These are phyloP conservation scores for Thereva unica DNA, from an alignment of 2,888 invertebrate genomes.

Conservation along the genomic window DNA sequence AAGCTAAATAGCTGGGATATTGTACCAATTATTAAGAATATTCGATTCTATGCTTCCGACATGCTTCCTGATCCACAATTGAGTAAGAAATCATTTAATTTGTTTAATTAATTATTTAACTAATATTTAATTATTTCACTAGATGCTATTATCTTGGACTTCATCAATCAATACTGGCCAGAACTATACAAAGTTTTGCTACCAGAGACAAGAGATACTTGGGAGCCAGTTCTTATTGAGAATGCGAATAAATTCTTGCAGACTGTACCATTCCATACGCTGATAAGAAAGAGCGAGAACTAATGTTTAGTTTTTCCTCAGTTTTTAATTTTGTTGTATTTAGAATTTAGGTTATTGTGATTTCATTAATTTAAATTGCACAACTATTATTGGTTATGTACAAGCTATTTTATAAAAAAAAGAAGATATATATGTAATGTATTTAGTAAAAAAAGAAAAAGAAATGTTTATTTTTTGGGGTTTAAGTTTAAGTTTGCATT, in stretches of 20 bases:
- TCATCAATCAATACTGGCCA: slow-evolving; percentile 65
- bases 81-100: slow-evolving; percentile 61
- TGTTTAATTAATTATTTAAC: not conserved
- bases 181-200: slow-evolving; percentile 60
- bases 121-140: slow-evolving; percentile 6
- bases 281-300: slow-evolving; percentile 4
- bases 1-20: slow-evolving; percentile 65
- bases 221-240: slow-evolving; percentile 53
- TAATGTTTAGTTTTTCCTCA: not conserved
- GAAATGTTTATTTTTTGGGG: no score
- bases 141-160: slow-evolving; percentile 54
- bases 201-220: slow-evolving; percentile 55
- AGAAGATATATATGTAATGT: no score
- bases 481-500: no score
- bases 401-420: no score
- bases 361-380: no score
- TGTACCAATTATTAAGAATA: slow-evolving; percentile 66
- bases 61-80: slow-evolving; percentile 66
- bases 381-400: no score
- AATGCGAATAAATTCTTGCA: slow-evolving; percentile 52
- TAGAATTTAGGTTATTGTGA: not conserved
- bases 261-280: slow-evolving; percentile 53
- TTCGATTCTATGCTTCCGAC: slow-evolving; percentile 65
- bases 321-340: slow-evolving; percentile 11
- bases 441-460: no score